A percentile compares a stretch with the other conserved stretches of the same genome.
These are phyloP conservation scores for Tringa solitaria DNA, from an alignment of 2,113 vertebrate species.

Conservation along the genomic window DNA sequence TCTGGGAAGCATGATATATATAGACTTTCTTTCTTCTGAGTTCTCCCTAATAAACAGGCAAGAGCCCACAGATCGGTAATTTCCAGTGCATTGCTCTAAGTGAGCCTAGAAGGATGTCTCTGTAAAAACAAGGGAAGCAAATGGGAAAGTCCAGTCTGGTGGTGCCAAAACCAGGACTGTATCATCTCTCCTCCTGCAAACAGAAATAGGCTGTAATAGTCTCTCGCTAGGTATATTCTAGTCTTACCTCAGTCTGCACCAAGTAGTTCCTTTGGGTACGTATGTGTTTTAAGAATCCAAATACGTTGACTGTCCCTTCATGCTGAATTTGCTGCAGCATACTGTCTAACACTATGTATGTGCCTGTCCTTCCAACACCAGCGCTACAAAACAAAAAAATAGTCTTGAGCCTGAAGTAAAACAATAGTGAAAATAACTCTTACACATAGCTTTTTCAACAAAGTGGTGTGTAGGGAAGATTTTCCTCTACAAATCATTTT, in stretches of 20 bases:
- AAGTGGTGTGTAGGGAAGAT: not conserved
- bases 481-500: not conserved
- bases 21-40: not conserved
- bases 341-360: slow-evolving; percentile 95
- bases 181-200: not conserved
- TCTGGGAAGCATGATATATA: not conserved
- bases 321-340: slow-evolving; percentile 93
- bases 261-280: slow-evolving; percentile 93
- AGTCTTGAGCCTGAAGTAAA: slow-evolving; percentile 24
- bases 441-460: not conserved
- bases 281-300: slow-evolving; percentile 95
- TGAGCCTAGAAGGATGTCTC: not conserved
- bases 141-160: not conserved
- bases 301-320: slow-evolving; percentile 85
- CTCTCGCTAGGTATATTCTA: not conserved
- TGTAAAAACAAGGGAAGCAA: not conserved
- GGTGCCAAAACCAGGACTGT: not conserved
- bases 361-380: slow-evolving; percentile 92
- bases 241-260: slow-evolving; percentile 94
- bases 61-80: not conserved
- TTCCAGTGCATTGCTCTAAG: not conserved
- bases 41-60: not conserved
- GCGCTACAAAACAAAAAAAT: slow-evolving; percentile 77
- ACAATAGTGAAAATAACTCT: not conserved
- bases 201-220: not conserved